Base-by-base conservation (phyloP, 2,888 invertebrate species). In the Heliconius ethilla region DNA sequence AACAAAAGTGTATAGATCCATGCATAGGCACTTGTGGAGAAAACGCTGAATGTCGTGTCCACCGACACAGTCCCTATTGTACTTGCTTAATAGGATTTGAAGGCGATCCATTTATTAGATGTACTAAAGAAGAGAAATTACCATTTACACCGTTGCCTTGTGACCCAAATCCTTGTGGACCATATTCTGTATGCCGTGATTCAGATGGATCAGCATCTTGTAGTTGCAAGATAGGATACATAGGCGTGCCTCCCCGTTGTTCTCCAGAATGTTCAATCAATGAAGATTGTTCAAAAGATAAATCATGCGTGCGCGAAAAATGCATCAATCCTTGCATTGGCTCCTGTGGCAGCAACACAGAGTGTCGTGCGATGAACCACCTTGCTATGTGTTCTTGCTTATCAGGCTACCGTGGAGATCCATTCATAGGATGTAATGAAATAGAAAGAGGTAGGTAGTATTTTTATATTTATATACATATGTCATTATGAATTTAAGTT, bases 1-100 rank as follows among this genome's bases (percentile, higher is more conserved):
- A 95, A 83, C 96, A 96, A 84, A 97, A 96, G 89, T 98, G 98
- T 87, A 92, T 95, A 72, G 97, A 98, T 90, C 98, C 98, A n/a
- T 98, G 98, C 84, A 95, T 96, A 2, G 97, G 97, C 81, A 95
- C 96, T 1, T 98, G 96, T 83, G 96, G 96, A 76, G 93, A 94
- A 75, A 96, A 96, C 87, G 95, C 97, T 2, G 95, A 96, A 86
- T 98, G 98, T 86, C 95, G 96, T 77, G 96, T 96, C 79, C 95
- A 96, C 63, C 96, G 96, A 82, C 96, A 96, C 78, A 95, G 95
- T 76, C 96, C 97, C 22, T 96, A 96, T 80, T 98, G 98, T 87
- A 96, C 97, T 59, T 98, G 98, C 87, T 86, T 96, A 66, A 88
- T 95, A 77, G 96, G 96, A 81, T 97, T 95, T 85, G 96, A 96